These are phyloP conservation scores for Parelbella ahira DNA, from an alignment of 2,888 invertebrate species.

Conservation along the genomic window DNA sequence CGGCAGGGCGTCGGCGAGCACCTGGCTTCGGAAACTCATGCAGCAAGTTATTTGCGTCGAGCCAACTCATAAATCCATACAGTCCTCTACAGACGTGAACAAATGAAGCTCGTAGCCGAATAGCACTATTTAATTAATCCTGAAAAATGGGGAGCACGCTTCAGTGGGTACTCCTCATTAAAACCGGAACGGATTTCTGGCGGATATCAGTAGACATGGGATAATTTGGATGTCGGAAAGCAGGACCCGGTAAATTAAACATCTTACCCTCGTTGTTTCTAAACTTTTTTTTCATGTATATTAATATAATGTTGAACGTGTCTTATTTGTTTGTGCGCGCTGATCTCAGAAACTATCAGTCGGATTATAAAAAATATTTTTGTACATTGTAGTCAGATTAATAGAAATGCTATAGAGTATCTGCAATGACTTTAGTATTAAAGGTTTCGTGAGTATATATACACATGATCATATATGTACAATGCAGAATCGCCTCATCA, in stretches of 20 bases:
- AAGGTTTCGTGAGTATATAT: too few relatives aligned
- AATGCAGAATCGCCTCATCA: too few relatives aligned
- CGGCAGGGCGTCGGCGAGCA: constrained; percentile 2
- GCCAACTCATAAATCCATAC: constrained; percentile 18
- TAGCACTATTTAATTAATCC: constrained; percentile 25
- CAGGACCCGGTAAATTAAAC: constrained; percentile 13
- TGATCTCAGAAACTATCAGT: too few relatives aligned
- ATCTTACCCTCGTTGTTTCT: too few relatives aligned
- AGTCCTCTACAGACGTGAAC: constrained; percentile 16
- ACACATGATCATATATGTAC: too few relatives aligned
- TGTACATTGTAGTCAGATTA: too few relatives aligned
- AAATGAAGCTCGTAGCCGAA: constrained; percentile 20
- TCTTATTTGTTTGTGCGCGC: too few relatives aligned
- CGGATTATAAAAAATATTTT: too few relatives aligned
- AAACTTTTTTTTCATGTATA: too few relatives aligned
- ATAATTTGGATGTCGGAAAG: constrained; percentile 12
- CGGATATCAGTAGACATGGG: constrained; percentile 10
- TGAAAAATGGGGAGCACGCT: constrained; percentile 22
- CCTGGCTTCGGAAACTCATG: constrained; percentile 5
- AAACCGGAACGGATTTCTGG: constrained; percentile 14
- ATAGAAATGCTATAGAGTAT: too few relatives aligned
- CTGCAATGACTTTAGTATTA: too few relatives aligned
- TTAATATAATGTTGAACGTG: too few relatives aligned
- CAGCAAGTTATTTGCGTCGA: constrained; percentile 17
- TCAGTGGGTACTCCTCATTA: constrained; percentile 16